Percentiles rank a stretch among this genome's conserved stretches.
These are phyloP conservation scores for Rafetus swinhoei DNA, from an alignment of 2,113 vertebrate genomes.

Conservation along the genomic window DNA sequence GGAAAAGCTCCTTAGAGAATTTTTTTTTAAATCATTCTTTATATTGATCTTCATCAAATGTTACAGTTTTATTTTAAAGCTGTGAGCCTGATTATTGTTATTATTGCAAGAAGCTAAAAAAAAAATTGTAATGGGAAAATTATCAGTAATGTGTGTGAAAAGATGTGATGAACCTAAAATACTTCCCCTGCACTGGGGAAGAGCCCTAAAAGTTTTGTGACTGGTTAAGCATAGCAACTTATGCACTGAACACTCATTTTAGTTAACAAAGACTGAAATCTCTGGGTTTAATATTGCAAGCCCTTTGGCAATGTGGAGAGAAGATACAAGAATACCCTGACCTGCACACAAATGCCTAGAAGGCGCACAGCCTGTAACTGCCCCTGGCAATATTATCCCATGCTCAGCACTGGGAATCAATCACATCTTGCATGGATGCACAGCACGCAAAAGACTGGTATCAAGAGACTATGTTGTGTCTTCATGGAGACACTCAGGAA, in stretches of 20 bases:
- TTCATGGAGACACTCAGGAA: neutral
- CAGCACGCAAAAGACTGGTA: neutral
- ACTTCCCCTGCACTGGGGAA: neutral
- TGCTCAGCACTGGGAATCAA: neutral
- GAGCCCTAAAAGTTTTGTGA: neutral
- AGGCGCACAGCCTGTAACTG: neutral
- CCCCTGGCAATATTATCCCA: neutral
- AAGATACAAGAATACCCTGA: neutral
- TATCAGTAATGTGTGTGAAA: neutral
- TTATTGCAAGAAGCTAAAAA: neutral
- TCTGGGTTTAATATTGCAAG: neutral
- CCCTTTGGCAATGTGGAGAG: fast-evolving
- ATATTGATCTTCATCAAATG: neutral
- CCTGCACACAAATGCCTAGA: neutral
- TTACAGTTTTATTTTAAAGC: fast-evolving
- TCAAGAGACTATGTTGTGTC: neutral
- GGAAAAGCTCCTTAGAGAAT: neutral
- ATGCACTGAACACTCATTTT: neutral
- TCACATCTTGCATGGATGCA: neutral
- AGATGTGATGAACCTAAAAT: neutral
- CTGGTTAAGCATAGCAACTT: neutral
- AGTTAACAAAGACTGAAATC: neutral
- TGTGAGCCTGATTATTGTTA: neutral
- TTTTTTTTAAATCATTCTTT: neutral
- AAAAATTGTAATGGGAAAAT: neutral